These are phyloP conservation scores for Mantis religiosa DNA, from an alignment of 2,888 invertebrate species.

Conservation along the genomic window DNA sequence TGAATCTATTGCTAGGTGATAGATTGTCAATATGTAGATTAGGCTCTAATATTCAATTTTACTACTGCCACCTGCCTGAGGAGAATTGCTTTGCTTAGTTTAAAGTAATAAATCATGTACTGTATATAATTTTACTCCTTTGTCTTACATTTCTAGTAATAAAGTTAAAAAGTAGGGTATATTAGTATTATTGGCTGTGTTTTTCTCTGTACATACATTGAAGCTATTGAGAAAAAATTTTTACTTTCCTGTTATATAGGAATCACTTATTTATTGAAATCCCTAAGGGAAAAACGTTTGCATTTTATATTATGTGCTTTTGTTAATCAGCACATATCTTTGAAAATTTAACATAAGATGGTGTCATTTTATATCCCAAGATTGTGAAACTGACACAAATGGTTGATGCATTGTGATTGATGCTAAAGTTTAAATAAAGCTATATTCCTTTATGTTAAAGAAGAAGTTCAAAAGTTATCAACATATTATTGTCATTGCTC, in stretches of 20 bases:
- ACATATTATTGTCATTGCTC: no score
- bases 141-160: background rate
- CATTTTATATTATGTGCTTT: background rate
- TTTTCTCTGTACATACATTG: background rate
- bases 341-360: background rate
- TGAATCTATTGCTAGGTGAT: no score
- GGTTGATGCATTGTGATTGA: no score
- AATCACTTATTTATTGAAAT: background rate
- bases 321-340: background rate
- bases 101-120: background rate
- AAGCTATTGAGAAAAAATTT: background rate
- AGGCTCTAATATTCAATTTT: no score
- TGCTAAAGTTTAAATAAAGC: no score
- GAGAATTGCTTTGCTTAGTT: background rate
- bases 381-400: background rate
- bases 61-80: background rate
- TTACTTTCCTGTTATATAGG: background rate
- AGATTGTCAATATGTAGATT: no score
- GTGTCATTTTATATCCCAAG: background rate
- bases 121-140: no score
- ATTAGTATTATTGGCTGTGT: background rate
- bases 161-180: background rate
- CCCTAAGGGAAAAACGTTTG: background rate
- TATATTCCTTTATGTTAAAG: no score
- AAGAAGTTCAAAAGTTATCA: no score